phyloP scores from a whole-genome alignment of 2,888 invertebrate species.

The Tipula lateralis region DNA sequence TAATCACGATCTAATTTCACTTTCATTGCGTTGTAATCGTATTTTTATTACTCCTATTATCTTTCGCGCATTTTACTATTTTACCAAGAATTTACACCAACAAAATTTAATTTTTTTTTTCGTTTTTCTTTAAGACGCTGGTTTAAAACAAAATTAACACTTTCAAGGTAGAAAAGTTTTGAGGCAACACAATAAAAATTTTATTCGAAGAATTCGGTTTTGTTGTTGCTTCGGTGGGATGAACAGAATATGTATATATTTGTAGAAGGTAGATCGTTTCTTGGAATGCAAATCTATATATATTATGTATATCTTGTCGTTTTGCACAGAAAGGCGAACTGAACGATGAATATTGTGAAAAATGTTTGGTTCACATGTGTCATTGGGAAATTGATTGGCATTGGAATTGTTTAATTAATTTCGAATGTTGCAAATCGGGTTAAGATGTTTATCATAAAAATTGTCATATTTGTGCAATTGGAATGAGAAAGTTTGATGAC shows the following conservation, averaged over 20 bases:
- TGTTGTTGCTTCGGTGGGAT: neutral
- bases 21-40: neutral
- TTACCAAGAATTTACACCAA: neutral
- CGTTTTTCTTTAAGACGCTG: neutral
- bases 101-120: neutral
- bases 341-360: neutral
- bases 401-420: neutral
- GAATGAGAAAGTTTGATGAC: too few species aligned
- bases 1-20: neutral
- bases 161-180: slow-evolving; percentile 24
- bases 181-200: neutral
- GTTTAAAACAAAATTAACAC: neutral
- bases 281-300: neutral
- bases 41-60: neutral
- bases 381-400: neutral
- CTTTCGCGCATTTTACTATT: neutral
- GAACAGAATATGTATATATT: too few species aligned
- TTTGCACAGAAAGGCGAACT: neutral
- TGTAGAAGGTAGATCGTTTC: neutral
- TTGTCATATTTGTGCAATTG: neutral
- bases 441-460: neutral
- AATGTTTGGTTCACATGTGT: neutral
- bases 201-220: neutral
- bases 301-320: neutral
- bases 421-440: neutral